Evolutionary conservation across 2,113 vertebrate genomes (phyloP).

Genomic region (Zapus hudsonius): DNA sequence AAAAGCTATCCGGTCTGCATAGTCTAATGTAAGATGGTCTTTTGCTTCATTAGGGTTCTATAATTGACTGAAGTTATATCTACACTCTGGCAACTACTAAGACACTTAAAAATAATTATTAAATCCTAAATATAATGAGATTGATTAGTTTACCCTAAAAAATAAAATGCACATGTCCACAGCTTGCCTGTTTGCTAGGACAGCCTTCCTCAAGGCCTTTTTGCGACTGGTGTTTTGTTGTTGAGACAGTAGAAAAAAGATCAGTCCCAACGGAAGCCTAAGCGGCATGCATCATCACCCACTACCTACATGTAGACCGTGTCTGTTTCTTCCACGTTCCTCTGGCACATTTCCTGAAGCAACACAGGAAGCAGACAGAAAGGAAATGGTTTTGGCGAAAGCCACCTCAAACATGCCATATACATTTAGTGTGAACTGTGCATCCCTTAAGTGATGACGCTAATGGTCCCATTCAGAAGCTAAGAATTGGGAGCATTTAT

Average conservation of each 20-base stretch:
- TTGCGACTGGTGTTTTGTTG: not conserved
- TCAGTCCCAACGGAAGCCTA: not conserved
- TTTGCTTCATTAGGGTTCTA: not conserved
- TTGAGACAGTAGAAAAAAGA: constrained; percentile 7
- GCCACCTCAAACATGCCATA: not conserved
- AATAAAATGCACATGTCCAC: not conserved
- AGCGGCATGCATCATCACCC: not conserved
- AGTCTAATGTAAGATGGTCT: not conserved
- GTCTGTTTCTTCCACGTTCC: not conserved
- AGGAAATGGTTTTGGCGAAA: constrained; percentile 58
- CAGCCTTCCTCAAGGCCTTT: not conserved
- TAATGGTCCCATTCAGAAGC: constrained; percentile 55
- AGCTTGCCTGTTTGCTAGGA: constrained; percentile 14
- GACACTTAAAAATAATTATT: constrained; percentile 44
- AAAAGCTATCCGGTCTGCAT: too few species aligned
- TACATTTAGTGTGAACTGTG: constrained; percentile 34
- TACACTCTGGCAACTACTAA: not conserved
- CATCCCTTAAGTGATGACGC: constrained; percentile 20
- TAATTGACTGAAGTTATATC: not conserved
- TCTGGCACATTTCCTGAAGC: constrained; percentile 5
- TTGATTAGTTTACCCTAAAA: constrained; percentile 16
- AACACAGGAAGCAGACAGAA: constrained; percentile 62
- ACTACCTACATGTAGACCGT: not conserved
- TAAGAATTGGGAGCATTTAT: constrained; percentile 62
- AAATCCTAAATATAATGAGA: not conserved